Percentiles rank a stretch among this genome's conserved stretches.
Evolutionary conservation across 2,797 vertebrate genomes (phyloP).

Genomic region (Sarcoramphus papa): DNA sequence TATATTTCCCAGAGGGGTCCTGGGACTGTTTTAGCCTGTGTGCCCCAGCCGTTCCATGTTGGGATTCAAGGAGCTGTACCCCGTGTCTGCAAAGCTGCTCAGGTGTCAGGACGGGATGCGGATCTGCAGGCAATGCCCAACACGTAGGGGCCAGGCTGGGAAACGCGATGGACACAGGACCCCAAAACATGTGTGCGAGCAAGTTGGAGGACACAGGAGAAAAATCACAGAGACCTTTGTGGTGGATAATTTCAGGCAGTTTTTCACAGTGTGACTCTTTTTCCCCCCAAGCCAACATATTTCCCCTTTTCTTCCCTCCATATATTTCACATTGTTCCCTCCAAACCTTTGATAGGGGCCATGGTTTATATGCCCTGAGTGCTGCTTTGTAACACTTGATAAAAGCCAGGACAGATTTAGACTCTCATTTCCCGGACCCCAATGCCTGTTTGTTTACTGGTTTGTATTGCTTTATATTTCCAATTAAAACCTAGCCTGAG

Average conservation of each 20-base stretch:
- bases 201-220: background rate
- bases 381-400: background rate
- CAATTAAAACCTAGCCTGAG: background rate
- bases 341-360: background rate
- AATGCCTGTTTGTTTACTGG: background rate
- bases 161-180: background rate
- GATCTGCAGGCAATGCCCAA: background rate
- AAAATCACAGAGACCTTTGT: background rate
- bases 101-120: accelerated
- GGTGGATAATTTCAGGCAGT: background rate
- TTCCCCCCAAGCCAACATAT: accelerated
- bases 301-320: background rate
- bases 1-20: background rate
- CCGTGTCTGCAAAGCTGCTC: background rate
- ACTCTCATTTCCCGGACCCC: background rate
- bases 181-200: accelerated
- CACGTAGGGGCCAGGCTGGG: accelerated
- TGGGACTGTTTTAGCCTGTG: background rate
- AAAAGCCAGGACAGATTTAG: background rate
- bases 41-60: accelerated
- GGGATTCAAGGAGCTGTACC: background rate
- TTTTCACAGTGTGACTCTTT: background rate
- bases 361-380: background rate
- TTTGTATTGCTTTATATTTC: constrained; percentile 9
- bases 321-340: background rate